A percentile compares a stretch with the other conserved stretches of the same genome.
Evolutionary conservation across 2,888 invertebrate species (phyloP).

Genomic region (Pyrochroa serraticornis): DNA sequence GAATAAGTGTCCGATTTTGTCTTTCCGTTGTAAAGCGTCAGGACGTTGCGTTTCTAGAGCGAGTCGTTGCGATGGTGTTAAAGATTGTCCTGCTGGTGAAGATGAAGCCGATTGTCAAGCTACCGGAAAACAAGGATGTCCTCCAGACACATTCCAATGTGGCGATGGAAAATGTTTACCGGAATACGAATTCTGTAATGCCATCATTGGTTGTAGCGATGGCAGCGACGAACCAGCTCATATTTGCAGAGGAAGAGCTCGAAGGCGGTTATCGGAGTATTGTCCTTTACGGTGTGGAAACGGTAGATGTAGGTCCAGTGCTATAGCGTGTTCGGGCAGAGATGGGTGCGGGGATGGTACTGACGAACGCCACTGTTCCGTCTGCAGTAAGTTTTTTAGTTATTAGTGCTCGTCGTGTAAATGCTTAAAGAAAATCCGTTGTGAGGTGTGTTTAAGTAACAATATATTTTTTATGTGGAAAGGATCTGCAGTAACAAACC

Average conservation of each 20-base stretch:
- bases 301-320: constrained; percentile 86
- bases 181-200: constrained; percentile 91
- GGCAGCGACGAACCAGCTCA: constrained; percentile 89
- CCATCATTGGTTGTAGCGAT: constrained; percentile 80
- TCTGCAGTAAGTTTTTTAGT: constrained; percentile 78
- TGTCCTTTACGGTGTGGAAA: constrained; percentile 88
- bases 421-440: background rate
- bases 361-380: constrained; percentile 82
- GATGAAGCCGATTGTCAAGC: constrained; percentile 59
- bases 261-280: constrained; percentile 61
- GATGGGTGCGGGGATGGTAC: constrained; percentile 92
- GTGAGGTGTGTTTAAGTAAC: no score
- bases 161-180: constrained; percentile 86
- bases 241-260: constrained; percentile 69
- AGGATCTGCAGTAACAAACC: no score
- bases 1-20: constrained; percentile 70
- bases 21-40: constrained; percentile 74
- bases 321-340: constrained; percentile 86
- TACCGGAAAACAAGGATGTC: constrained; percentile 64
- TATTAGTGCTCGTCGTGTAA: background rate
- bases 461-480: no score
- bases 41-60: constrained; percentile 78
- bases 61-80: constrained; percentile 79
- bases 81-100: constrained; percentile 75
- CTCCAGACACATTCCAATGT: constrained; percentile 83